Evolutionary conservation across 1,140 invertebrate genomes (phyloP), one percentile per base, ranked within the genome.

Genomic region (Pogonus chalceus): DNA sequence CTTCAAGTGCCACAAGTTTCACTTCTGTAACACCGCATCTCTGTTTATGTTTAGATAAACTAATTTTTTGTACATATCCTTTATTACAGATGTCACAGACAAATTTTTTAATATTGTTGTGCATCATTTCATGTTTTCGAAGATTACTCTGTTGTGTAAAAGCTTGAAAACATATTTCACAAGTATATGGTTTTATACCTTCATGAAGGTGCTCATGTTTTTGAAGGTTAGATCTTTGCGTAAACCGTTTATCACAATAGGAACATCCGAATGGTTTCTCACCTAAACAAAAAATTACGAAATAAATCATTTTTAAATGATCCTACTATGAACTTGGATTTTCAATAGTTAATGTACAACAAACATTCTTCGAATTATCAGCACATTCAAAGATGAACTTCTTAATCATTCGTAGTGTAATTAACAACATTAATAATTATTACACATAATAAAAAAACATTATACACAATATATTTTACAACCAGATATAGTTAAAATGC

Each of bases 201-300:
- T 64, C 64, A 56, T 71, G 69, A 20, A 66, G 60, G 16, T 64
- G 63, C 51, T 67, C 60, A 57, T 74, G 71, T 50, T 50, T 26
- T 50, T 50, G 24, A 12, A 52, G 23, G 35, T 52, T 52, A 16
- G 50, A 31, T 7, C 35, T 68, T 35, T 68, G 65, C 35, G 69
- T 66, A 53, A 74, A 74, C 16, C 62, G 60, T 53, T 69, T 70
- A 3, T 61, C 56, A 56, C 72, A 74, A 37, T 63, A 58, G 21
- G 60, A 54, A 58, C 71, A 73, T 16, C 59, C 61, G 58, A 66
- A 71, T 1, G 70, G 70, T 35, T 69, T 60, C 39, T 68, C 61
- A 16, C 50, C 50, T 52, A 14, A 35, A 52, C 18, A 12, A 7
- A 24, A 1, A 26, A 20, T 2, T 16, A 18, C 46, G 20, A 48